Percentiles rank a stretch among this genome's conserved stretches.
phyloP scores from a whole-genome alignment of 2,797 vertebrate genomes.

The Anniella stebbinsi region DNA sequence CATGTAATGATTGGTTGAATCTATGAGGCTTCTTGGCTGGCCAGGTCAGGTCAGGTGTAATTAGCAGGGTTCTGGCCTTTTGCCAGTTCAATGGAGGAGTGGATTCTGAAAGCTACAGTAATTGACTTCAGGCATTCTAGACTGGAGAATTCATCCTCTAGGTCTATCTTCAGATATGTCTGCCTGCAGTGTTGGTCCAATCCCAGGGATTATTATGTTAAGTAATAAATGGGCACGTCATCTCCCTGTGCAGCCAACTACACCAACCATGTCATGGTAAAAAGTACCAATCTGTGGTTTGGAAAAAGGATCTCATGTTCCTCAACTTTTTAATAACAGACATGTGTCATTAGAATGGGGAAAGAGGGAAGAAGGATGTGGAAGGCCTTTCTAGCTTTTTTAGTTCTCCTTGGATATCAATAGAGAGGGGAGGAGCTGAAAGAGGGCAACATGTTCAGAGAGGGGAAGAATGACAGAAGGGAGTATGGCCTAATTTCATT shows the following conservation, averaged over 20 bases:
- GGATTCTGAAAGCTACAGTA: background rate
- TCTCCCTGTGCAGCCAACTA: background rate
- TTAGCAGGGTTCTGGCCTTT: background rate
- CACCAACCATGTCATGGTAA: background rate
- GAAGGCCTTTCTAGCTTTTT: background rate
- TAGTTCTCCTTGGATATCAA: background rate
- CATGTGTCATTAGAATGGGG: background rate
- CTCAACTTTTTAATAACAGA: background rate
- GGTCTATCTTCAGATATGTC: background rate
- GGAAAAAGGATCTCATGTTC: background rate
- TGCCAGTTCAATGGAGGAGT: background rate
- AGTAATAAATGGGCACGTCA: background rate
- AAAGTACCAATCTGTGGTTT: background rate
- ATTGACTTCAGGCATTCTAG: background rate
- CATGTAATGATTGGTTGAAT: background rate
- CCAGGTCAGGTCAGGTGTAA: background rate
- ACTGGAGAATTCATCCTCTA: background rate
- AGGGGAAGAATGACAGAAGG: background rate
- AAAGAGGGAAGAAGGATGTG: background rate
- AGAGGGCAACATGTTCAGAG: background rate
- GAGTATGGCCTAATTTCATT: background rate
- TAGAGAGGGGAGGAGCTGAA: background rate
- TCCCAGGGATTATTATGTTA: background rate
- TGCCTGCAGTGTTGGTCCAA: background rate
- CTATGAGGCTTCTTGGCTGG: too few species aligned